Evolutionary conservation across 2,888 invertebrate species (phyloP).

Genomic region (Griposia aprilina): DNA sequence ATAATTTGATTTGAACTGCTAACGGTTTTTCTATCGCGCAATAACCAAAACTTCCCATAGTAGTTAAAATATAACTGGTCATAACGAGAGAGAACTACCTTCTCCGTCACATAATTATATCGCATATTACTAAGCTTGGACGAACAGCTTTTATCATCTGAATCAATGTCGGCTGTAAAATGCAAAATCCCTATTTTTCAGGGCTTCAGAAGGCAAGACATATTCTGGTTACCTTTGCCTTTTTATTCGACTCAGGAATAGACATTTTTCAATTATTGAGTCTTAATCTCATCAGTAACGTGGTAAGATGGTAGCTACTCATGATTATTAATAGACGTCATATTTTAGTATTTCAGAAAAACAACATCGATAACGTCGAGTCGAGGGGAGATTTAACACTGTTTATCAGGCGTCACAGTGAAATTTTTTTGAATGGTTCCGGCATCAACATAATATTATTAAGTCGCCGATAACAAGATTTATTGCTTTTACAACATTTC

Average conservation of each 20-base stretch:
- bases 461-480: slow-evolving; percentile 19
- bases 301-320: background rate
- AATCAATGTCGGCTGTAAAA: slow-evolving; percentile 2
- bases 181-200: background rate
- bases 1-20: too few relatives aligned
- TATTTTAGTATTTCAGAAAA: slow-evolving; percentile 8
- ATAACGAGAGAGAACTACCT: too few relatives aligned
- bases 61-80: too few relatives aligned
- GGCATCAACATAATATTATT: slow-evolving; percentile 8
- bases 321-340: background rate
- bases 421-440: slow-evolving; percentile 15
- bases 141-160: background rate
- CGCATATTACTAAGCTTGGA: background rate
- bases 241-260: background rate
- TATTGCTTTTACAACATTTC: slow-evolving; percentile 15
- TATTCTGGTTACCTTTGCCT: background rate
- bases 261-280: background rate
- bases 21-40: too few relatives aligned
- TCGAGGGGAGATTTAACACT: background rate
- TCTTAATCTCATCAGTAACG: background rate
- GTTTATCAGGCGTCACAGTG: slow-evolving; percentile 19
- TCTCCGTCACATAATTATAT: background rate
- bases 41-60: too few relatives aligned
- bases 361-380: slow-evolving; percentile 1
- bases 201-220: background rate